Evolutionary conservation across 2,797 vertebrate species (phyloP).

Genomic region (Poecile montanus): DNA sequence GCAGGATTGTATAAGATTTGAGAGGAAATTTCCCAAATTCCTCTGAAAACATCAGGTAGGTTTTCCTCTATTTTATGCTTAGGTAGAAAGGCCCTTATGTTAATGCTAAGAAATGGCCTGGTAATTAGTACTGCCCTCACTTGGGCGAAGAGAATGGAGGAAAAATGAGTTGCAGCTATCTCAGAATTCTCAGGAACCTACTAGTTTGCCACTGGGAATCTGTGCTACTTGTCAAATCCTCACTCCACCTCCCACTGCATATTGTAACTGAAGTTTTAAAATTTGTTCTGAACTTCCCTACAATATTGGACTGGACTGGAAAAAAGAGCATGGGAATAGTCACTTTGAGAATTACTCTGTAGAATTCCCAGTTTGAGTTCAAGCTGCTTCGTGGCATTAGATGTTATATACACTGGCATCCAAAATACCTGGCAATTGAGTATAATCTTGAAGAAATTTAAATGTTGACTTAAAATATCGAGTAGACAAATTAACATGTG

Average conservation of each 20-base stretch:
- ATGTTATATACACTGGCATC: background rate
- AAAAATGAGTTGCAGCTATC: background rate
- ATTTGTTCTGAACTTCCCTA: background rate
- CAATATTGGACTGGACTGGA: background rate
- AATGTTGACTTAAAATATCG: background rate
- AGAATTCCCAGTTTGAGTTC: background rate
- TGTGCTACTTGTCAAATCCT: background rate
- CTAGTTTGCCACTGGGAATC: background rate
- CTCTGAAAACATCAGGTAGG: background rate
- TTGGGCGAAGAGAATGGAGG: background rate
- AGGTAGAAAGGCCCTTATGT: fast-evolving
- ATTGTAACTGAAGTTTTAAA: background rate
- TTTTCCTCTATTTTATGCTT: background rate
- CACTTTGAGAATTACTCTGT: background rate
- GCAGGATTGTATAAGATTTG: background rate
- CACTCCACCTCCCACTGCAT: background rate
- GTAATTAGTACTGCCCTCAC: background rate
- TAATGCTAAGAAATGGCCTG: background rate
- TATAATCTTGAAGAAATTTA: background rate
- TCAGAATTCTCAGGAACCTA: background rate
- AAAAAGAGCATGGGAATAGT: background rate
- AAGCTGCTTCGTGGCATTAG: background rate
- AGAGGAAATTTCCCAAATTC: background rate
- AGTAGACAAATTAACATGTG: background rate
- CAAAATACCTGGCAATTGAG: background rate